phyloP scores from a whole-genome alignment of 2,888 invertebrate species.

The Melangyna quadrimaculata region DNA sequence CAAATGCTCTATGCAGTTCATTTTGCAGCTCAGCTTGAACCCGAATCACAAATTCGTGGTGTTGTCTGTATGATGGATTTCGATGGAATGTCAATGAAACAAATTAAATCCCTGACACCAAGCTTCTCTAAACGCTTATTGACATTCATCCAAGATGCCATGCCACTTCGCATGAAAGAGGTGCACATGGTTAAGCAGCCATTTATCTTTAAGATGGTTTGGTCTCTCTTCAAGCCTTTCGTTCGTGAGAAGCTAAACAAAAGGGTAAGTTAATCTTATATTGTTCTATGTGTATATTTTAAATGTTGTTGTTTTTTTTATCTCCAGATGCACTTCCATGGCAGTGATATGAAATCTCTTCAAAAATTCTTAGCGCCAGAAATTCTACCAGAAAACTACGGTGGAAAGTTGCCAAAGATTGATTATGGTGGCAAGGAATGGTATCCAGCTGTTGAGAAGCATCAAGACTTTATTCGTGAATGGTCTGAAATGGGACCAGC shows the following conservation, averaged over 20 bases:
- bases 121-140: slow-evolving; percentile 89
- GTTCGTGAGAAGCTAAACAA: slow-evolving; percentile 89
- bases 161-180: slow-evolving; percentile 92
- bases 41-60: slow-evolving; percentile 90
- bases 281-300: too few species aligned
- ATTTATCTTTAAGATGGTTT: slow-evolving; percentile 91
- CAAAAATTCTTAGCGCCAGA: slow-evolving; percentile 87
- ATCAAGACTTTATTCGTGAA: slow-evolving; percentile 85
- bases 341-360: slow-evolving; percentile 88
- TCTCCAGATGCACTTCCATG: slow-evolving; percentile 90
- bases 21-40: slow-evolving; percentile 88
- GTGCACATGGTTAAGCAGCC: slow-evolving; percentile 93
- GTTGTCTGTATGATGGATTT: slow-evolving; percentile 93
- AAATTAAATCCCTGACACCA: slow-evolving; percentile 86
- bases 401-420: slow-evolving; percentile 87
- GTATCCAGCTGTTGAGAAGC: slow-evolving; percentile 86
- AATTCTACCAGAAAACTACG: slow-evolving; percentile 89
- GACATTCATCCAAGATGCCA: slow-evolving; percentile 92
- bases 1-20: slow-evolving; percentile 90
- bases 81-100: slow-evolving; percentile 88
- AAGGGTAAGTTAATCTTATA: slow-evolving; percentile 83
- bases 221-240: slow-evolving; percentile 92
- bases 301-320: not conserved
- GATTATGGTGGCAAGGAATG: slow-evolving; percentile 90
- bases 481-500: slow-evolving; percentile 87